Conservation (phyloP, 2,113 vertebrate species). For the Pterocles burchelli region DNA sequence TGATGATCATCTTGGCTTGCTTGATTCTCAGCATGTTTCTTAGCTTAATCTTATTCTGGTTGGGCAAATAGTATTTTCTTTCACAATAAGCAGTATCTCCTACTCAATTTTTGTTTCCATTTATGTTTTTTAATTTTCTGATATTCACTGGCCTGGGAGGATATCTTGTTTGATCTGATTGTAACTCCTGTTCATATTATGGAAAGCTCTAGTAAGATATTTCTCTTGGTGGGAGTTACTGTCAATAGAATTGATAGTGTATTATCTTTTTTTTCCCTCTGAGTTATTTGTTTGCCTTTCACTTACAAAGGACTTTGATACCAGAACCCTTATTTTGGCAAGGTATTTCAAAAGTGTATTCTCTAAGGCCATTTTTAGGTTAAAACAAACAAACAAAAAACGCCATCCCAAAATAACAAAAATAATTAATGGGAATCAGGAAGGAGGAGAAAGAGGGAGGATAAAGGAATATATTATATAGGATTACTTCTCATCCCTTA, state of each 20-base stretch:
- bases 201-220: not conserved
- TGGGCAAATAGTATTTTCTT: not conserved
- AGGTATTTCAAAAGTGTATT: not conserved
- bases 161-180: not conserved
- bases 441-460: not conserved
- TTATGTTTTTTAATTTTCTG: not conserved
- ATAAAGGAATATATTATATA: not conserved
- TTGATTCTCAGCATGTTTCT: not conserved
- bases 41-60: not conserved
- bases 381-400: not conserved
- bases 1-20: not conserved
- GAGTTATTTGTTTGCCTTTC: not conserved
- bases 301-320: not conserved
- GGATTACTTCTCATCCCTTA: not conserved
- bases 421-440: not conserved
- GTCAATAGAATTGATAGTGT: not conserved
- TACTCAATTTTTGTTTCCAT: not conserved
- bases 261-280: not conserved
- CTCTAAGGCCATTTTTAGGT: not conserved
- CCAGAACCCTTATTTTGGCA: not conserved
- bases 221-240: not conserved
- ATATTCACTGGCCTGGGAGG: not conserved
- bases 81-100: not conserved
- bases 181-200: not conserved
- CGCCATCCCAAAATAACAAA: not conserved